A percentile compares a stretch with the other conserved stretches of the same genome.
These are phyloP conservation scores for Rallus limicola DNA, from an alignment of 2,113 vertebrate species.

Conservation along the genomic window DNA sequence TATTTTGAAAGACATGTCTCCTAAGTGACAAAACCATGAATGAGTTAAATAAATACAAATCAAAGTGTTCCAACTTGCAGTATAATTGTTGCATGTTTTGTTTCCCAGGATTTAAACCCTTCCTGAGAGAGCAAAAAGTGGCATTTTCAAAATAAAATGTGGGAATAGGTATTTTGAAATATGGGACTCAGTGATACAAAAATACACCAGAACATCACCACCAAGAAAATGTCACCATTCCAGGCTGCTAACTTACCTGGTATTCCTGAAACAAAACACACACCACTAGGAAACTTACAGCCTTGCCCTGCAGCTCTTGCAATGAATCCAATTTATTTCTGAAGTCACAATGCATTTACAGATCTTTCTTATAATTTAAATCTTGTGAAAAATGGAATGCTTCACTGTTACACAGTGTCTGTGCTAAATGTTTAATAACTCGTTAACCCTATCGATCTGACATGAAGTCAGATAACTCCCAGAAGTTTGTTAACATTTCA, in stretches of 20 bases:
- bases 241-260: not conserved
- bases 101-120: not conserved
- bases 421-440: slow-evolving; percentile 36
- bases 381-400: slow-evolving; percentile 34
- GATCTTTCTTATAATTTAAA: not conserved
- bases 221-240: slow-evolving; percentile 8
- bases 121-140: not conserved
- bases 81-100: slow-evolving; percentile 27
- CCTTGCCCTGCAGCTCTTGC: not conserved
- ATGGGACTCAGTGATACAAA: not conserved
- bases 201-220: not conserved
- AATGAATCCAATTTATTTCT: not conserved
- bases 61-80: slow-evolving; percentile 49
- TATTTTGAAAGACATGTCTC: slow-evolving; percentile 68
- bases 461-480: slow-evolving; percentile 62
- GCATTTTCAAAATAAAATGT: not conserved
- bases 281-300: not conserved
- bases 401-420: slow-evolving; percentile 22
- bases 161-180: not conserved
- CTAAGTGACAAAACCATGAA: slow-evolving; percentile 70
- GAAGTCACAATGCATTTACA: slow-evolving; percentile 27
- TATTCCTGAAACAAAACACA: slow-evolving; percentile 6
- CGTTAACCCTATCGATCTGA: slow-evolving; percentile 65
- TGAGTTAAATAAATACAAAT: slow-evolving; percentile 68
- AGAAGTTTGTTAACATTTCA: slow-evolving; percentile 63